These are phyloP conservation scores for Rhopalosiphum padi DNA, from an alignment of 1,140 invertebrate genomes.

Conservation along the genomic window DNA sequence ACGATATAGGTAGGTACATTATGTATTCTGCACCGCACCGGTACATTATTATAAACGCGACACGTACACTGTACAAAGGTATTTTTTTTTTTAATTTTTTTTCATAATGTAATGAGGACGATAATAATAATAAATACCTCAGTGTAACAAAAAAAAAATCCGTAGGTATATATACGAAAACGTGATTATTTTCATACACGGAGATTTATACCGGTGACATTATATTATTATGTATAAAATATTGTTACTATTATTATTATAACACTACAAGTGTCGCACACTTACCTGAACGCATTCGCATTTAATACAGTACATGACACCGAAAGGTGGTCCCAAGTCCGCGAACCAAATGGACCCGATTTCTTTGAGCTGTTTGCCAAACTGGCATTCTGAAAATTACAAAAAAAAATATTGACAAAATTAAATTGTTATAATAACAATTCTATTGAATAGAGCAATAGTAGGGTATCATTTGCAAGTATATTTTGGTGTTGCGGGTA, in stretches of 20 bases:
- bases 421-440: not conserved
- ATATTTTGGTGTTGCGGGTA: not conserved
- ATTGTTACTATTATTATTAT: not conserved
- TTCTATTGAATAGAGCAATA: not conserved
- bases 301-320: slow-evolving; percentile 90
- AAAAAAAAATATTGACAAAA: slow-evolving; percentile 52
- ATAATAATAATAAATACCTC: slow-evolving; percentile 13
- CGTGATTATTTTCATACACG: not conserved
- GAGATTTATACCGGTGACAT: not conserved
- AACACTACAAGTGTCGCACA: slow-evolving; percentile 65
- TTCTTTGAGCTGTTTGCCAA: slow-evolving; percentile 84
- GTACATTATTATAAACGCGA: slow-evolving; percentile 28
- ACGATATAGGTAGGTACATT: slow-evolving; percentile 14
- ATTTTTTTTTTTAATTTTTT: not conserved
- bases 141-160: not conserved
- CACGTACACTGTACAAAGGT: not conserved
- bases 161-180: slow-evolving; percentile 20
- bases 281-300: slow-evolving; percentile 92
- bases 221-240: not conserved
- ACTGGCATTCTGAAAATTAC: slow-evolving; percentile 84
- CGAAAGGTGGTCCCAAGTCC: slow-evolving; percentile 88
- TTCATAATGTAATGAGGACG: slow-evolving; percentile 28
- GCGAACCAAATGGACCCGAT: slow-evolving; percentile 88
- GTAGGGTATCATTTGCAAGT: not conserved
- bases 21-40: slow-evolving; percentile 32